Base-by-base conservation (phyloP, 2,888 invertebrate species). In the Luperina nickerlii region DNA sequence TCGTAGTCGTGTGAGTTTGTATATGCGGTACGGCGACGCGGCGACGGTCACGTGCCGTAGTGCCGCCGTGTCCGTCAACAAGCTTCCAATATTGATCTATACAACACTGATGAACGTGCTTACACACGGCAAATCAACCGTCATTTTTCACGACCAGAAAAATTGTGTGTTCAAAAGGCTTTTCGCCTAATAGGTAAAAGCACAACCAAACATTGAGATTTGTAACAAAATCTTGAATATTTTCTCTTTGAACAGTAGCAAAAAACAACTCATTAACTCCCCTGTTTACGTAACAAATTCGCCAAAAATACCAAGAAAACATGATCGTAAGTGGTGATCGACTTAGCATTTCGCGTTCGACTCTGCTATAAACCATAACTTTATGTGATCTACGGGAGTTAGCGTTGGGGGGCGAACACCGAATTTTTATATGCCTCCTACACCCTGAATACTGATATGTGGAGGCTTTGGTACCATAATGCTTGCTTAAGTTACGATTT, bases 301-400 rank as follows among this genome's bases (percentile, higher is more conserved):
- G 7, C 63, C 38, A 66, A 72, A 78, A 83, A 78, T 74, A 74
- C 82, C 60, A 78, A 65, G 73, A 81, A 84, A 88, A 87, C 84
- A 88, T 86, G 85, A 84, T 83, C 76, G 48, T 78, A 78, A 79
- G 81, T 9, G 74, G 83, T 79, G 83, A 90, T 90, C 90, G 90
- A 93, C 91, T 94, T 92, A 91, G 90, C 94, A 94, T 94, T 94
- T 93, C 91, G 90, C 85, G 85, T 90, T 88, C 90, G 90, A 87
- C 72, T 90, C 90, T 75, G 87, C 91, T 92, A 94, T 95, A 95
- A 95, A 95, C 92, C 93, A 93, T 92, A 93, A 93, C 92, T 94
- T 94, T 95, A 94, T 94, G 92, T 93, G 95, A 95, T 95, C 91
- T 92, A 93, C 93, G 93, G 92, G 94, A 92, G 86, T 90, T 79